These are phyloP conservation scores for Chloebia gouldiae DNA, from an alignment of 2,113 vertebrate species.

Conservation along the genomic window DNA sequence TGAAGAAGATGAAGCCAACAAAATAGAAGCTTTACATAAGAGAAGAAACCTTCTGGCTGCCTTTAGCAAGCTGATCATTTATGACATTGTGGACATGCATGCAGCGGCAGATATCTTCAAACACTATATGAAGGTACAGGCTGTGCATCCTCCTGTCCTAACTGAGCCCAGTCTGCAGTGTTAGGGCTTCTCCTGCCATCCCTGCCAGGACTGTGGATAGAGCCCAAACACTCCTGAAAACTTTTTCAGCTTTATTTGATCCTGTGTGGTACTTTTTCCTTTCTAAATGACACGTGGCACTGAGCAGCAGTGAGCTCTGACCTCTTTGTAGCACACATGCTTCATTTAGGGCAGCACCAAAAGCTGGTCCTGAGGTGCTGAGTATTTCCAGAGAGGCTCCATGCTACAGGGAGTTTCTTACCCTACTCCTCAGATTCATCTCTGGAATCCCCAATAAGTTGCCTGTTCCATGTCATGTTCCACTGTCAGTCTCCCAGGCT, in stretches of 20 bases:
- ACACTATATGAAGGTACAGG: conserved; percentile 98
- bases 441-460: not conserved
- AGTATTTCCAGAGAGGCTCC: not conserved
- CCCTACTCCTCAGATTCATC: not conserved
- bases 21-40: conserved; percentile 99
- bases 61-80: conserved; percentile 98
- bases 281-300: not conserved
- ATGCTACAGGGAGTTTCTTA: not conserved
- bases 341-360: not conserved
- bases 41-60: conserved; percentile 96
- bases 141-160: not conserved
- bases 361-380: not conserved
- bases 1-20: conserved; percentile 99
- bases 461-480: not conserved
- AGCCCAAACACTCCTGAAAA: not conserved
- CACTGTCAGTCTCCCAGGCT: not conserved
- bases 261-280: not conserved
- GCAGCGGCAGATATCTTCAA: conserved; percentile 99
- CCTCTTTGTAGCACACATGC: not conserved
- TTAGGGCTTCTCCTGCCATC: not conserved
- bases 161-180: not conserved
- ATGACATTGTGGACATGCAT: conserved; percentile 98
- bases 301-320: not conserved
- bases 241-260: not conserved
- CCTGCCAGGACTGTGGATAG: not conserved